Conservation (phyloP, 92 coral and sea anemone species). For the Porites lobata region DNA sequence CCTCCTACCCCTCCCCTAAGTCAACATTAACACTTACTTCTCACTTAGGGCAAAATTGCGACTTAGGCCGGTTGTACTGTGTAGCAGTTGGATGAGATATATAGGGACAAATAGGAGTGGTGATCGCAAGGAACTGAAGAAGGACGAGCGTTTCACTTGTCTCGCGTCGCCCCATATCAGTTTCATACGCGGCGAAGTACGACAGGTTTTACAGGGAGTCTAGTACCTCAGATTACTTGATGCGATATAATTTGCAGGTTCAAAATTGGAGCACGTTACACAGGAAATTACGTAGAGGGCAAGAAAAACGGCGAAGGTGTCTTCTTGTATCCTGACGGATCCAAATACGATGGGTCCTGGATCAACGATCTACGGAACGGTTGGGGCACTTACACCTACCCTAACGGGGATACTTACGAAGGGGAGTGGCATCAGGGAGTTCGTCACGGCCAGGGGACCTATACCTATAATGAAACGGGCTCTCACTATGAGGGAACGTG, state of each 20-base stretch:
- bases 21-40: too few species aligned
- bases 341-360: conserved; percentile 89
- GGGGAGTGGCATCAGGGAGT: conserved; percentile 86
- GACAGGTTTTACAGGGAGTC: too few species aligned
- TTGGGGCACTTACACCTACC: conserved; percentile 83
- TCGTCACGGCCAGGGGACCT: conserved; percentile 89
- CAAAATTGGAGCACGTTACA: conserved; percentile 87
- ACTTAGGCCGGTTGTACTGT: too few species aligned
- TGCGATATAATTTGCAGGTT: conserved; percentile 59
- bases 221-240: background rate
- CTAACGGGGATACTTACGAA: conserved; percentile 82
- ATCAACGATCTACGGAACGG: conserved; percentile 86
- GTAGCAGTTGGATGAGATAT: too few species aligned
- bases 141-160: too few species aligned
- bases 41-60: too few species aligned
- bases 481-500: conserved; percentile 86
- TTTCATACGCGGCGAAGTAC: too few species aligned
- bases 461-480: conserved; percentile 85
- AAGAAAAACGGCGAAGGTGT: conserved; percentile 86
- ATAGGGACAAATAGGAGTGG: too few species aligned
- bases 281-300: conserved; percentile 79
- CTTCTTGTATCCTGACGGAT: conserved; percentile 88
- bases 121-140: too few species aligned
- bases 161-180: too few species aligned
- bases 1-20: too few species aligned